Base-by-base conservation (phyloP, 1,140 invertebrate genomes). In the Apis cerana region DNA sequence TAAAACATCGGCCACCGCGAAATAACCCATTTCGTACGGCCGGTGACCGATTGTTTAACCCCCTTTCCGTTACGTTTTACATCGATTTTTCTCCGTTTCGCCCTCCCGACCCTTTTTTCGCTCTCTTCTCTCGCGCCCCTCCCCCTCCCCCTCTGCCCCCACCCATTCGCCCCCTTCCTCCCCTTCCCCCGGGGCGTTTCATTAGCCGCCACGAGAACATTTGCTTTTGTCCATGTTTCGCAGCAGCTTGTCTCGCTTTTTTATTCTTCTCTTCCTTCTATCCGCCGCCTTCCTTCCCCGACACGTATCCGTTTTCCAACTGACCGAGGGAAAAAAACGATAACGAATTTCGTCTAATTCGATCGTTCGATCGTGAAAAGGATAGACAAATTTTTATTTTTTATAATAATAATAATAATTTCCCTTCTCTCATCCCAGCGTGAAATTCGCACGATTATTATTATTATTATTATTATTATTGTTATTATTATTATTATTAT, bases 221-320 rank as follows among this genome's bases (percentile, higher is more conserved):
- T 84, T 84, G 82, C 80, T 84, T 84, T 74, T 75, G 82, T 84
- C 78, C 50, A 84, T 84, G 82, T 80, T 84, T 84, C 70, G 82
- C 70, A 76, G 68, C 59, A 71, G 75, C 68, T 83, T 71, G 81
- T 71, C 76, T 19, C 68, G 67, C 59, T 67, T 72, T 62, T 48
- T 72, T 69, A 27, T 15, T 54, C 54, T 21, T 59, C 27, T 50
- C 58, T 58, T 23, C 17, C n/a, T 12, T 61, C 13, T 19, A 11
- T 10, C 23, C 74, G 15, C 17, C 77, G 0, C 5, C 11, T 23
- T 10, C n/a, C 33, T 58, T 17, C 19, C 17, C 7, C 11, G 48
- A 19, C 19, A 17, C 10, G 13, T 3, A 59, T 12, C 48, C 58
- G 23, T 58, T n/a, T n/a, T 43, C 33, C 33, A 7, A 43, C 33